Evolutionary conservation across 1,140 invertebrate genomes (phyloP), one percentile per base, ranked within the genome.

Genomic region (Nebria ingens): DNA sequence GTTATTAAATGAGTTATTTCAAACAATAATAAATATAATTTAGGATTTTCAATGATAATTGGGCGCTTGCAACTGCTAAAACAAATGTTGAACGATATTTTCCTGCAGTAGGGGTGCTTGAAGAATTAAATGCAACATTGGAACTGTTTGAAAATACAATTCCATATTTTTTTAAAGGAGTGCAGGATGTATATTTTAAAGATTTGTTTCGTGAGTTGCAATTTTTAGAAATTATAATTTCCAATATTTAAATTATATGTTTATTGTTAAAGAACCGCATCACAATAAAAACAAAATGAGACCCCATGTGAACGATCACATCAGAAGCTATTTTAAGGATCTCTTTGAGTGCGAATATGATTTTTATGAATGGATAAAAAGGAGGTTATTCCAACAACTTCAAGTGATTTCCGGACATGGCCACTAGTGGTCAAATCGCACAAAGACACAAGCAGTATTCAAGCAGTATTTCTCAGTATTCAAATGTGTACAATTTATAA

Each of bases 21-120:
- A 21, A 54, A n/a, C 45, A 53, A 49, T 34, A 21, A 40, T 9
- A 54, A 56, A 52, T 19, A 13, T 51, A 51, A 25, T 19, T 52
- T 57, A 83, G 81, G 63, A 68, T 72, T 62, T 71, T 77, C 58
- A 82, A 84, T 65, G 78, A 75, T 55, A 69, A 75, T 50, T 82
- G 79, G 76, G 81, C 82, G 17, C 68, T 85, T 58, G 67, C 75
- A 57, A 73, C 67, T 62, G 83, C 84, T 15, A 84, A 84, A 68
- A 62, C 71, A 51, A 84, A 83, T 61, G 79, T 85, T 20, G 73
- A 82, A 56, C 71, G 74, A 63, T 80, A 81, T 71, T 86, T 80
- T 68, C 74, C 78, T 2, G 79, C 84, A 6, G 79, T 86, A 19
- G 83, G 83, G 19, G 70, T 86, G 58, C 67, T 85, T 42, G 82